These are phyloP conservation scores for Emydoidea blandingii DNA, from an alignment of 2,797 vertebrate species.

Conservation along the genomic window DNA sequence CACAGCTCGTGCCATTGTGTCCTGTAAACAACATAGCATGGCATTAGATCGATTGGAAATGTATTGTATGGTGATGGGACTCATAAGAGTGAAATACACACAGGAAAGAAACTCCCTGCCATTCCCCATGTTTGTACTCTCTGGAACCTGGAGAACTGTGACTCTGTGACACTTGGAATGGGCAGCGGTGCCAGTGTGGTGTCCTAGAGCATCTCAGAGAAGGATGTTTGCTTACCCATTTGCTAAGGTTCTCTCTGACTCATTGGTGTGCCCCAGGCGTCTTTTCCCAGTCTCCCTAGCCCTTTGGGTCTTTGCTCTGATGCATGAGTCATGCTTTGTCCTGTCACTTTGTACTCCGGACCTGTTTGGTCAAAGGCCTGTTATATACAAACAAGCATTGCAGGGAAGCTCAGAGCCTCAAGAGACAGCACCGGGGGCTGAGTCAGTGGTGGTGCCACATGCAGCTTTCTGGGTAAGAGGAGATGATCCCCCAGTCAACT, in stretches of 20 bases:
- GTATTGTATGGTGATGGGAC: neutral
- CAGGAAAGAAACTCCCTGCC: neutral
- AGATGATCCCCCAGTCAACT: neutral
- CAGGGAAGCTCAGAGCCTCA: neutral
- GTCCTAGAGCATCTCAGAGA: neutral
- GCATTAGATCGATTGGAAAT: neutral
- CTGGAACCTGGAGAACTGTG: neutral
- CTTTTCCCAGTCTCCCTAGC: neutral
- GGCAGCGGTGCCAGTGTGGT: neutral
- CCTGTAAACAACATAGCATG: neutral
- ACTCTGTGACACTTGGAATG: neutral
- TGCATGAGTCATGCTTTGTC: neutral
- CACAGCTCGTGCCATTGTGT: no score
- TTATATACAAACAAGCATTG: neutral
- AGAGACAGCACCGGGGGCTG: neutral
- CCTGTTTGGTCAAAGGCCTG: neutral
- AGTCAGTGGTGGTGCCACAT: neutral
- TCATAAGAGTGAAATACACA: neutral
- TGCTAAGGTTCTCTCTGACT: neutral
- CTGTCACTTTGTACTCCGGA: neutral
- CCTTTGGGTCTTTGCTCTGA: neutral
- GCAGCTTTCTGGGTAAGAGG: neutral
- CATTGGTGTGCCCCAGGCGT: neutral
- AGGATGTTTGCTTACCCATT: neutral
- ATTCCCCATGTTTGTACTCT: neutral